These are phyloP conservation scores for Bujurquina vittata DNA, from an alignment of 2,113 vertebrate species.

Conservation along the genomic window DNA sequence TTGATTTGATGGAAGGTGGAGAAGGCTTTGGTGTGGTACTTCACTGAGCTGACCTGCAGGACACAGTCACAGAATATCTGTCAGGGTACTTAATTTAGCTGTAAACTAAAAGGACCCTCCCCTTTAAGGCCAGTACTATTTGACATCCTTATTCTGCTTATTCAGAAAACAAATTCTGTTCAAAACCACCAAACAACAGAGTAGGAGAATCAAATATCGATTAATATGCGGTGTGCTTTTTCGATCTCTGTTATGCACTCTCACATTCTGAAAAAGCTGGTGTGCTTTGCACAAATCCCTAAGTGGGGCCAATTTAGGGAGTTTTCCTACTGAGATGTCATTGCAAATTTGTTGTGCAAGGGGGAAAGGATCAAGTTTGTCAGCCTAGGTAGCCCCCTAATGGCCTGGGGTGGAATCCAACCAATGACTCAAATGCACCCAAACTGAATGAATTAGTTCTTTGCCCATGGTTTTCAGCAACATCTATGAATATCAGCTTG, in stretches of 20 bases:
- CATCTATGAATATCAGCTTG: rapidly evolving
- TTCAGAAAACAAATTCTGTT: neutral
- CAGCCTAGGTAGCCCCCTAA: neutral
- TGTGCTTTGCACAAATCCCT: neutral
- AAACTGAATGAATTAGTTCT: neutral
- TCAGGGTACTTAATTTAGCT: neutral
- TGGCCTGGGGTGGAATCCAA: neutral
- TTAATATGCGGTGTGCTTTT: no score
- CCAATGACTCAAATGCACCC: neutral
- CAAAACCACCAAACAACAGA: neutral
- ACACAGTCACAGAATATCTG: neutral
- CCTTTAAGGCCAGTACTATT: neutral
- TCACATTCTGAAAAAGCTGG: neutral
- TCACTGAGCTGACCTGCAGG: constrained; percentile 82
- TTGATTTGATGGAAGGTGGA: constrained; percentile 93
- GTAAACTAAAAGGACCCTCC: neutral
- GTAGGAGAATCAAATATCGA: neutral
- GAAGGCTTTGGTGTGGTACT: constrained; percentile 83
- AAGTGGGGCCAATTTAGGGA: neutral
- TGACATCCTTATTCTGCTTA: neutral
- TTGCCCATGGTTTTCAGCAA: neutral
- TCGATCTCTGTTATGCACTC: neutral
- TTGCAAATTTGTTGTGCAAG: neutral
- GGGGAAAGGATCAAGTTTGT: neutral
- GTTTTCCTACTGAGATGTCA: neutral